Base-by-base conservation (phyloP, 23 tunicate species). In the Halocynthia roretzi region DNA sequence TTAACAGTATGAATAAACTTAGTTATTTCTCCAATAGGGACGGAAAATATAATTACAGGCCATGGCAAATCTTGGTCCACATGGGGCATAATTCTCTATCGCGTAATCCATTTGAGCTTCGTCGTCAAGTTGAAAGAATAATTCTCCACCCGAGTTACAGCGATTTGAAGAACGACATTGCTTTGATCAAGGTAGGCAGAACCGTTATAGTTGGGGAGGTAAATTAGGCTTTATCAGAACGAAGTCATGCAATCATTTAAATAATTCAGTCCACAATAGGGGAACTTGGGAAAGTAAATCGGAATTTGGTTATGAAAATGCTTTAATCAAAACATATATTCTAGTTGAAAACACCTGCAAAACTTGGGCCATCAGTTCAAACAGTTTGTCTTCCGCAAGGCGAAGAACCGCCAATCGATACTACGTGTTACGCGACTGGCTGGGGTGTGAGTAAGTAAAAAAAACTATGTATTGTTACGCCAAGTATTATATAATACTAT, bases 391-490 rank as follows among this genome's bases (percentile, higher is more conserved):
- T 83, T 5, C 87, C 87, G 7, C 40, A 31, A 54, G 80, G 75
- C 52, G 89, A 84, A 62, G 56, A 84, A 78, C 70, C 83, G 7
- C 82, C 82, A 50, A 40, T 51, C 71, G 89, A 84, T 61, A 9
- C 83, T 6, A 74, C 50, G 15, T 84, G 89, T 6, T 78, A 69
- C 48, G 83, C 82, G 10, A 77, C 89, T 6, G 89, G 89, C 12
- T 84, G 89, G 89, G 89, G 89, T 15, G 71, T 56, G 31, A 78
- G 89, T 84, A 71, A 50, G 89, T 81, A 31, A 31, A 31, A 31
- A 31, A 31, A 31, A 0, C 1, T 31, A 31, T 31, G 4, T 31
- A 31, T 31, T 31, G 4, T 31, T 31, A 31, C 44, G 1, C 44
- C 44, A 31, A 31, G 44, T 31, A 31, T 31, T 31, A 31, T 58